Conservation (phyloP, 2,113 vertebrate species). For the Narcine bancroftii region DNA sequence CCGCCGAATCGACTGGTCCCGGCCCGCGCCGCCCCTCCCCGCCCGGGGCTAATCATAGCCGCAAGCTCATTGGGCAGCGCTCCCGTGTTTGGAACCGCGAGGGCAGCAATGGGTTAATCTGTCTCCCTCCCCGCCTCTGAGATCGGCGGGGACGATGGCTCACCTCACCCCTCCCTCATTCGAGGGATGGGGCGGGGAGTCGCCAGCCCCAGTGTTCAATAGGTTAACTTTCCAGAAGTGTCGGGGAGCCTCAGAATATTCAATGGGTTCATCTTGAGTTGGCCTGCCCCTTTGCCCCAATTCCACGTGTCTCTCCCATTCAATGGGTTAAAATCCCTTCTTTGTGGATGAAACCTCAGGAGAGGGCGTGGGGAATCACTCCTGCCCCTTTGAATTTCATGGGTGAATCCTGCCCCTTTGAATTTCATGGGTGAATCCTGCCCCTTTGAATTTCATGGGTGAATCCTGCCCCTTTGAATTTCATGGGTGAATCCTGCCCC, state of each 20-base stretch:
- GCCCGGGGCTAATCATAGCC: constrained; percentile 19
- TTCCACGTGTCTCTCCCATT: background rate
- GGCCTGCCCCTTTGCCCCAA: background rate
- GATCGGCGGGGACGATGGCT: too few species aligned
- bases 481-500: too few species aligned
- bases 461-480: too few species aligned
- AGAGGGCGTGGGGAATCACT: constrained; percentile 50
- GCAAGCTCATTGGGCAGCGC: background rate
- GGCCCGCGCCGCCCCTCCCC: background rate
- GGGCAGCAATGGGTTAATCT: background rate
- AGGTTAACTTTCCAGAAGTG: background rate
- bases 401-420: too few species aligned
- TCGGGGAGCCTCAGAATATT: background rate
- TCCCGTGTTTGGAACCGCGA: background rate
- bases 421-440: too few species aligned
- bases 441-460: too few species aligned
- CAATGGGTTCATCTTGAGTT: background rate
- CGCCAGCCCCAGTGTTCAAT: background rate
- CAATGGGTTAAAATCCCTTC: background rate
- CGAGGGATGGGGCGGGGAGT: background rate
- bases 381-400: too few species aligned
- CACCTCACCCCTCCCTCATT: background rate
- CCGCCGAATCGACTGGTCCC: too few species aligned
- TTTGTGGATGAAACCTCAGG: background rate
- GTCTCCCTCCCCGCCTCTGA: background rate